Conservation (phyloP, 2,797 vertebrate species). For the Hozukius guyotensis region DNA sequence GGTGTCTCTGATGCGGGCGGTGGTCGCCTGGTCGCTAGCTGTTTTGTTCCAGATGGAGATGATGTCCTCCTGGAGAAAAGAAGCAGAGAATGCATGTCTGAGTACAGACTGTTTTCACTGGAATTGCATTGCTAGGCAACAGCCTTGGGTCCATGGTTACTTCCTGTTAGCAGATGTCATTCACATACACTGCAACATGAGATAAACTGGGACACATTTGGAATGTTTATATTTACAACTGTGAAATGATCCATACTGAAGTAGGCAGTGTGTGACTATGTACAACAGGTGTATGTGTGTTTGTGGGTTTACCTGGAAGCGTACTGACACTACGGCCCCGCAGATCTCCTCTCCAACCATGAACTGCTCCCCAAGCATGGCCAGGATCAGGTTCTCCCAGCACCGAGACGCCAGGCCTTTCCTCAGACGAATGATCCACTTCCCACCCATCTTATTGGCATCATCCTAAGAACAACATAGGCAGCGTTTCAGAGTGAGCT, state of each 20-base stretch:
- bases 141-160: no score
- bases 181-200: no score
- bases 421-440: constrained; percentile 89
- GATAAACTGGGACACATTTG: no score
- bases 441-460: constrained; percentile 89
- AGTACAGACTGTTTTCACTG: neutral
- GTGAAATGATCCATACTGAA: no score
- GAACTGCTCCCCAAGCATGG: constrained; percentile 98
- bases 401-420: constrained; percentile 98
- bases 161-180: no score
- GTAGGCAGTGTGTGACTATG: neutral
- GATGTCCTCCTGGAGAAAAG: constrained; percentile 83
- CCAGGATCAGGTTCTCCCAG: constrained; percentile 99
- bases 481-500: neutral
- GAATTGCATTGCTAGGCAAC: no score
- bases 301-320: constrained; percentile 89
- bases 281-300: neutral
- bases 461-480: constrained; percentile 79
- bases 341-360: constrained; percentile 99
- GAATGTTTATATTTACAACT: no score
- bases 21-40: constrained; percentile 87
- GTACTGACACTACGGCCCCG: constrained; percentile 95
- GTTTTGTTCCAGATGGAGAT: constrained; percentile 92
- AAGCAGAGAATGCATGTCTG: neutral
- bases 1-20: constrained; percentile 88